A percentile compares a stretch with the other conserved stretches of the same genome.
Conservation (phyloP, 2,113 vertebrate genomes). For the Arizona elegans region DNA sequence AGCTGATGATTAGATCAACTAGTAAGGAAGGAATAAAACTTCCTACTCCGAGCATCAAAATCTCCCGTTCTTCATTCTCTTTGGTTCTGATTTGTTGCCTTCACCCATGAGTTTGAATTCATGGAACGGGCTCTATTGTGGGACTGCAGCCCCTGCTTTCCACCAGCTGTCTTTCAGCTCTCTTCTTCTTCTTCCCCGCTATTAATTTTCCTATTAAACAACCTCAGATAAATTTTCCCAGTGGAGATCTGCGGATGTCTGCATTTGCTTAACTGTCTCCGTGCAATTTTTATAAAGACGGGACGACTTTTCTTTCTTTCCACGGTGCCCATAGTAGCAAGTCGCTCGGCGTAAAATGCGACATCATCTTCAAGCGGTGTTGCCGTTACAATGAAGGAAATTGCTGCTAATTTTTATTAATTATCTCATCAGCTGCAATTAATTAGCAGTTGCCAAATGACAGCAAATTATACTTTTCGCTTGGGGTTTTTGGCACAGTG, state of each 20-base stretch:
- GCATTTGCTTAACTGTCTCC: neutral
- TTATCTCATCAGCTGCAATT: slow-evolving; percentile 76
- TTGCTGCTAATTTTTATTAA: slow-evolving; percentile 74
- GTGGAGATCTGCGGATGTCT: neutral
- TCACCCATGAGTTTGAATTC: neutral
- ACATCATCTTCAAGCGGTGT: slow-evolving; percentile 62
- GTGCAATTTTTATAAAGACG: neutral
- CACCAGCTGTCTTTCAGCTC: neutral
- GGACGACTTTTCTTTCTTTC: neutral
- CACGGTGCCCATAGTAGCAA: slow-evolving; percentile 56
- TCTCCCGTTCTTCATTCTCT: neutral
- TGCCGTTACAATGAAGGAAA: slow-evolving; percentile 73
- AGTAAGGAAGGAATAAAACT: neutral
- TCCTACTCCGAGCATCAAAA: neutral
- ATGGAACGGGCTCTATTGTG: neutral
- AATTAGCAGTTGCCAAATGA: slow-evolving; percentile 71
- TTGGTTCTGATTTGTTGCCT: neutral
- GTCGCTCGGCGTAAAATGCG: slow-evolving; percentile 52
- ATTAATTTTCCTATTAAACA: neutral
- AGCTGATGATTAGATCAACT: neutral
- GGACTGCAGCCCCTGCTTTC: neutral
- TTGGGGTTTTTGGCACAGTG: slow-evolving; percentile 25
- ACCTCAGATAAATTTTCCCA: neutral
- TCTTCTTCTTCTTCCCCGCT: neutral
- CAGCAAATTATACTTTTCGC: slow-evolving; percentile 30